These are phyloP conservation scores for Drosophila insularis DNA, from an alignment of 1,140 invertebrate genomes.

Conservation along the genomic window DNA sequence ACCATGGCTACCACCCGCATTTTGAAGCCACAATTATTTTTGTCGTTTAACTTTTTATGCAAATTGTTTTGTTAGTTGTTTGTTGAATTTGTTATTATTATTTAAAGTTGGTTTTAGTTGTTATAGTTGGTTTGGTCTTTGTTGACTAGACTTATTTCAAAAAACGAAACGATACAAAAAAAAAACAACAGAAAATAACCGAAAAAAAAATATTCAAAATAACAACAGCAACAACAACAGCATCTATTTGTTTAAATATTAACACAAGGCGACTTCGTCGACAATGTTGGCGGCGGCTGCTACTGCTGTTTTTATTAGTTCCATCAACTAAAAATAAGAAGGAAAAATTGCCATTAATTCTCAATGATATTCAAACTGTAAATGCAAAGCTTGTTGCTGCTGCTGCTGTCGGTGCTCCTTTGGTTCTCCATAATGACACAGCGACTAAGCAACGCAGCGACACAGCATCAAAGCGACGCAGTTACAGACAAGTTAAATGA, in stretches of 20 bases:
- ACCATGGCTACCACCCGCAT: constrained; percentile 96
- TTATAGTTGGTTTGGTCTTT: constrained; percentile 73
- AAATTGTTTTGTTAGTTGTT: constrained; percentile 4
- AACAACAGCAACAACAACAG: background rate
- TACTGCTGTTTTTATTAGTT: constrained; percentile 5
- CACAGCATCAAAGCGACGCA: too few species aligned
- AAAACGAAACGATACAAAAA: constrained; percentile 24
- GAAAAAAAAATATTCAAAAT: background rate
- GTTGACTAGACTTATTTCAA: constrained; percentile 69
- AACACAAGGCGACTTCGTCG: background rate
- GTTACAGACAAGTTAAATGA: too few species aligned
- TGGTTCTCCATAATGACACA: background rate
- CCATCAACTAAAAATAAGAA: constrained; percentile 23
- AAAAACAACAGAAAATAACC: background rate
- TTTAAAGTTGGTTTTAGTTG: constrained; percentile 63
- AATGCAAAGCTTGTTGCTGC: constrained; percentile 39
- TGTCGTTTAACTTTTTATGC: background rate
- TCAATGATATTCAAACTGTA: constrained; percentile 39
- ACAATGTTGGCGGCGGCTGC: constrained; percentile 2
- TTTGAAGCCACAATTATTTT: constrained; percentile 27
- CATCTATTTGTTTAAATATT: constrained; percentile 10
- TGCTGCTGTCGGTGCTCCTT: background rate
- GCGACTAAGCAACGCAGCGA: too few species aligned
- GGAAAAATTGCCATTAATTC: constrained; percentile 4
- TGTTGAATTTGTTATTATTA: constrained; percentile 29